These are phyloP conservation scores for Helleia helle DNA, from an alignment of 2,888 invertebrate species.

Conservation along the genomic window DNA sequence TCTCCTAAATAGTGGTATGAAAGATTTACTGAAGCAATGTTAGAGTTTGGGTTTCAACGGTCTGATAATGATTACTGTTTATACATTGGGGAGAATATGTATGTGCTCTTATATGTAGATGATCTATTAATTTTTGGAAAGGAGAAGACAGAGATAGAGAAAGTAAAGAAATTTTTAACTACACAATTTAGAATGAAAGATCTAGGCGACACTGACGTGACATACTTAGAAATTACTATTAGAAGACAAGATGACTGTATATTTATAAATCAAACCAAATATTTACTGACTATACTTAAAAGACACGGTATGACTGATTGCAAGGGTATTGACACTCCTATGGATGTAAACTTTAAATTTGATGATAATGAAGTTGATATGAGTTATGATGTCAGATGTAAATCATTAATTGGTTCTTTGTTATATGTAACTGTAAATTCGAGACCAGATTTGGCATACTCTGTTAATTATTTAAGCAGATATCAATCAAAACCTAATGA, in stretches of 20 bases:
- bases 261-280: neutral
- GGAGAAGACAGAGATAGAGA: slow-evolving; percentile 2
- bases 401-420: slow-evolving; percentile 4
- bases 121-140: slow-evolving; percentile 11
- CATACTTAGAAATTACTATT: slow-evolving; percentile 15
- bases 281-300: neutral
- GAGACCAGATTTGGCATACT: slow-evolving; percentile 8
- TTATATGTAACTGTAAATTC: neutral
- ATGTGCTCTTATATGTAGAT: slow-evolving; percentile 12
- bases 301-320: neutral
- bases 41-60: slow-evolving; percentile 8
- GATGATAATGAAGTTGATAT: too few relatives aligned
- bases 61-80: slow-evolving; percentile 17
- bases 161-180: slow-evolving; percentile 11
- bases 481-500: slow-evolving; percentile 1
- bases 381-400: too few relatives aligned
- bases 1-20: slow-evolving; percentile 17
- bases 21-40: slow-evolving; percentile 13
- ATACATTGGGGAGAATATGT: slow-evolving; percentile 9
- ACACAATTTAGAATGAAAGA: slow-evolving; percentile 14
- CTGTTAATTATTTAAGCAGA: neutral
- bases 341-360: too few relatives aligned
- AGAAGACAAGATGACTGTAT: neutral
- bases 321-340: neutral
- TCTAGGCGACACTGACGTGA: slow-evolving; percentile 13